A percentile compares a stretch with the other conserved stretches of the same genome.
These are phyloP conservation scores for Sterrhoptilus dennistouni DNA, from an alignment of 2,113 vertebrate genomes.

Conservation along the genomic window DNA sequence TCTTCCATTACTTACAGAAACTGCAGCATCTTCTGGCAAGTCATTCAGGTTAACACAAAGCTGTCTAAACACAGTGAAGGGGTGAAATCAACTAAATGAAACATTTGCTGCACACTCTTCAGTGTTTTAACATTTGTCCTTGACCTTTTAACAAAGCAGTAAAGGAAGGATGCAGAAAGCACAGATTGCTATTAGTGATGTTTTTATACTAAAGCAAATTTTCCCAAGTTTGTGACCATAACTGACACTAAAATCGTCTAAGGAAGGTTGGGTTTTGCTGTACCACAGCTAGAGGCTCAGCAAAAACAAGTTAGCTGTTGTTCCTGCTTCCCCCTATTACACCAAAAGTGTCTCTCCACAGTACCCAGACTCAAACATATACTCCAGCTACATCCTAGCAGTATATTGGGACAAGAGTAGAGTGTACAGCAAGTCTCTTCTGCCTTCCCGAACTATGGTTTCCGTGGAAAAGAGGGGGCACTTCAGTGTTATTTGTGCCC, in stretches of 20 bases:
- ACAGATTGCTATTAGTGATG: not conserved
- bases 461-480: not conserved
- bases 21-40: not conserved
- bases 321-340: not conserved
- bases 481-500: not conserved
- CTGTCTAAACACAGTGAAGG: not conserved
- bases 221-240: not conserved
- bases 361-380: not conserved
- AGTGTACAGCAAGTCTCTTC: not conserved
- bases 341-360: not conserved
- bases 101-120: not conserved
- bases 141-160: not conserved
- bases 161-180: slow-evolving; percentile 5
- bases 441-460: not conserved
- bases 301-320: not conserved
- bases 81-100: not conserved
- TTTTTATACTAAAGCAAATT: not conserved
- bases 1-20: not conserved
- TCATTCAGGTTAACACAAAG: not conserved
- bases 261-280: not conserved
- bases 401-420: not conserved
- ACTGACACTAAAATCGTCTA: not conserved
- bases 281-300: not conserved
- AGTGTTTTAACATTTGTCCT: not conserved
- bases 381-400: not conserved